phyloP scores from a whole-genome alignment of 2,113 vertebrate species.

The Shinisaurus crocodilurus region DNA sequence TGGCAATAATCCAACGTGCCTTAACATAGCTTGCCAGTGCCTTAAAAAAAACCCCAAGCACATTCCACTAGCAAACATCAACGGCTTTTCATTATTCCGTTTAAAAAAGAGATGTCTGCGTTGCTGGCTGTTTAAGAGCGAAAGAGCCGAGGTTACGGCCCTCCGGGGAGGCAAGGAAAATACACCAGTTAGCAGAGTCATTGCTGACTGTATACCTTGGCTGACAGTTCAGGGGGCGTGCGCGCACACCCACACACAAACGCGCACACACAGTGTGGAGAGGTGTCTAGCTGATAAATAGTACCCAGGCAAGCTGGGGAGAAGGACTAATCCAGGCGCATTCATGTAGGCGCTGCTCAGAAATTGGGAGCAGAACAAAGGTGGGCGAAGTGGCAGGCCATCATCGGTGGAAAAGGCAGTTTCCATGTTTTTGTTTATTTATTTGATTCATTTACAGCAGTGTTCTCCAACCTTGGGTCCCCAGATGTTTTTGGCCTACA shows the following conservation, averaged over 20 bases:
- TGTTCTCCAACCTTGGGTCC: too few relatives aligned
- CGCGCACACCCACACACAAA: accelerated
- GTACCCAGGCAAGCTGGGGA: background rate
- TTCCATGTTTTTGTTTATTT: background rate
- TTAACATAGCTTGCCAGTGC: background rate
- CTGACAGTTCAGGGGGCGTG: background rate
- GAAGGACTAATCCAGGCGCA: too few relatives aligned
- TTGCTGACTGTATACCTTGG: too few relatives aligned
- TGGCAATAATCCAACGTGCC: background rate
- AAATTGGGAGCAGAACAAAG: background rate
- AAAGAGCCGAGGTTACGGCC: background rate
- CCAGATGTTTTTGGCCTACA: too few relatives aligned
- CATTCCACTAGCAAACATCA: background rate
- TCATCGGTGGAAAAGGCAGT: background rate
- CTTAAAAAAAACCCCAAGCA: too few relatives aligned
- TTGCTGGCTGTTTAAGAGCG: background rate
- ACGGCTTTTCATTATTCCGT: background rate
- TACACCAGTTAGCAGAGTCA: background rate
- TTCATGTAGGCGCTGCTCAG: background rate
- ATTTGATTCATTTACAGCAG: background rate
- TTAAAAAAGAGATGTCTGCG: background rate
- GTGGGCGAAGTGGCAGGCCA: too few relatives aligned
- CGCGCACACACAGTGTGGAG: background rate
- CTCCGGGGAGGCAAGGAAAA: background rate
- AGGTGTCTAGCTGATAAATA: background rate